Conservation (phyloP, 2,888 invertebrate genomes). For the Philopedon plagiatum region DNA sequence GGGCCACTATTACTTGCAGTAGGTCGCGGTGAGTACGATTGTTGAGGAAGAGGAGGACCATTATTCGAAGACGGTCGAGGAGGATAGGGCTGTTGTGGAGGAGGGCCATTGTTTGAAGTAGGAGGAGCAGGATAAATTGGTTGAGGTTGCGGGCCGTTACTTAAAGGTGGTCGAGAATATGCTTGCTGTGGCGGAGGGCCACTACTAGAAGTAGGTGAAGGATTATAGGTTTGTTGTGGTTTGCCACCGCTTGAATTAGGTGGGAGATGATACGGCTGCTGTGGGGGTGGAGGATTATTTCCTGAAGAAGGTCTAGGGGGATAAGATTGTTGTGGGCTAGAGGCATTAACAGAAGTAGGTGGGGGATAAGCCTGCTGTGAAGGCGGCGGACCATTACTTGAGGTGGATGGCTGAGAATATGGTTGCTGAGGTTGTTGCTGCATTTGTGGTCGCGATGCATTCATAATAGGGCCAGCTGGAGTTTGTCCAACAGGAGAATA, state of each 20-base stretch:
- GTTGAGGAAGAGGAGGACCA: slow-evolving; percentile 66
- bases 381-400: slow-evolving; percentile 15
- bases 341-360: not conserved
- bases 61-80: slow-evolving; percentile 38
- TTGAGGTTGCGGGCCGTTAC: slow-evolving; percentile 43
- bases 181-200: slow-evolving; percentile 32
- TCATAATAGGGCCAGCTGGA: slow-evolving; percentile 57
- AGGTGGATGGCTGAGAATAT: slow-evolving; percentile 11
- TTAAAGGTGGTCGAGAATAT: slow-evolving; percentile 7
- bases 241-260: slow-evolving; percentile 11
- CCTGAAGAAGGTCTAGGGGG: slow-evolving; percentile 13
- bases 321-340: slow-evolving; percentile 7
- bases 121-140: slow-evolving; percentile 21
- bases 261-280: slow-evolving; percentile 24
- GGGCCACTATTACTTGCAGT: slow-evolving; percentile 61
- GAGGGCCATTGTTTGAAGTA: slow-evolving; percentile 8
- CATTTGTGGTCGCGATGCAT: slow-evolving; percentile 25
- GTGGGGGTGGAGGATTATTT: slow-evolving; percentile 3
- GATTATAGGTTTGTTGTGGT: slow-evolving; percentile 5
- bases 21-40: slow-evolving; percentile 55
- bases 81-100: slow-evolving; percentile 55
- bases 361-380: not conserved
- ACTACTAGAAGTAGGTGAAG: slow-evolving; percentile 6
- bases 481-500: slow-evolving; percentile 48
- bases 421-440: slow-evolving; percentile 19